Evolutionary conservation across 2,888 invertebrate species (phyloP), one percentile per base, ranked within the genome.

Genomic region (Pheosia gnoma): DNA sequence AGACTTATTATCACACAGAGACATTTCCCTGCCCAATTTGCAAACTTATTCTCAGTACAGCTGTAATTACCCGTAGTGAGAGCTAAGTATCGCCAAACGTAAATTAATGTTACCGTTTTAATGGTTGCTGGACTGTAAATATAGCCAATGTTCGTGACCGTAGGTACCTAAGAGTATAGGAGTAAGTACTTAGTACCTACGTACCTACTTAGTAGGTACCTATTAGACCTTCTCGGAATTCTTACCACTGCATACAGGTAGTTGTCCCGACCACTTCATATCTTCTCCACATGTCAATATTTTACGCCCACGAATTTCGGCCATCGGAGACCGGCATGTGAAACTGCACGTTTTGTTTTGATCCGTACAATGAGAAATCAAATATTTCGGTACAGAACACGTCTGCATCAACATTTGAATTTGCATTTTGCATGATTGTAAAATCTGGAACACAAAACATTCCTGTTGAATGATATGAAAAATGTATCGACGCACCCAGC

Each of bases 361-460:
- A 66, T 86, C 81, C 59, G 60, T 73, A 77, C 90, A 89, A 58
- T 87, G 80, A 49, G 85, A 75, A 56, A 79, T 63, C 65, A 93
- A 82, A 72, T 88, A 80, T 66, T 82, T 86, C 57, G 93, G 89
- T 38, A 87, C 78, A 37, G 82, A 75, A 72, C 94, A 94, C 59
- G 80, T 82, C 72, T 91, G 91, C 59, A 86, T 77, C 63, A 93
- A 77, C 4, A 93, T 91, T 72, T 91, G 85, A 59, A 93, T 82
- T 73, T 89, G 87, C 80, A 90, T 88, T 77, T 91, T 90, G 74
- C 94, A 94, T 59, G 86, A 78, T 71, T 88, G 88, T 3, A 92
- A 75, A 62, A 83, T 81, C 91, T 93, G 83, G 54, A 87, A 87
- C 41, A 74, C 41, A 59, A 59, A 68, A 63, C 59, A 62, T 68